Conservation (phyloP, 2,888 invertebrate species). For the Thymelicus lineola region DNA sequence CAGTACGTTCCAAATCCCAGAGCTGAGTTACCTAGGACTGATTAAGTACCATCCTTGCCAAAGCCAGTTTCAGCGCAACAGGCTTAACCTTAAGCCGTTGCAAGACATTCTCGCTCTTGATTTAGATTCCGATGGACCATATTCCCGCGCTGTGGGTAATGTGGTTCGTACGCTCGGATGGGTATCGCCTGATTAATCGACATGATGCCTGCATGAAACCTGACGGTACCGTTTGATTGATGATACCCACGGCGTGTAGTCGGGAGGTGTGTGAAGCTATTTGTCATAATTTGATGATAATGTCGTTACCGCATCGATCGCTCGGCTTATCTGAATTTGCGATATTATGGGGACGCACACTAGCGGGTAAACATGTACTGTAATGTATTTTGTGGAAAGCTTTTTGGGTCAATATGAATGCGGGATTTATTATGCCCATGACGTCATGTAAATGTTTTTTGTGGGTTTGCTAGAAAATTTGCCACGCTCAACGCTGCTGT, state of each 20-base stretch:
- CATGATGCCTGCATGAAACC: conserved; percentile 40
- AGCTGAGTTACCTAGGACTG: conserved; percentile 12
- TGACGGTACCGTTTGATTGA: conserved; percentile 52
- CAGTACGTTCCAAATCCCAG: conserved; percentile 3
- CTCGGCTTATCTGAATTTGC: conserved; percentile 39
- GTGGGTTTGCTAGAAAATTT: conserved; percentile 2
- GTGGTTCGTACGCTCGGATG: background rate
- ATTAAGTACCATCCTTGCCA: conserved; percentile 12
- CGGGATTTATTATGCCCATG: background rate
- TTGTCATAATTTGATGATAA: conserved; percentile 70
- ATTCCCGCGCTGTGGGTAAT: conserved; percentile 7
- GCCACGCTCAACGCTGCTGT: background rate
- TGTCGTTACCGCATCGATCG: conserved; percentile 48
- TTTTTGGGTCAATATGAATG: conserved; percentile 27
- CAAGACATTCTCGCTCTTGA: conserved; percentile 24
- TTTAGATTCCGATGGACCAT: conserved; percentile 3
- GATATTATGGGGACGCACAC: conserved; percentile 13
- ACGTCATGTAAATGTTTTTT: background rate
- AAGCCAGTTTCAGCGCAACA: conserved; percentile 24
- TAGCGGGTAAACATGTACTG: conserved; percentile 20
- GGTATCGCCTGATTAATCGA: conserved; percentile 28
- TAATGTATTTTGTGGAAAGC: conserved; percentile 15
- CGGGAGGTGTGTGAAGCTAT: conserved; percentile 50
- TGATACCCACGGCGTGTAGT: conserved; percentile 46
- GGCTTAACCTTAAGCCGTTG: conserved; percentile 16